Conservation (phyloP, 2,888 invertebrate species). For the Cephonodes hylas region DNA sequence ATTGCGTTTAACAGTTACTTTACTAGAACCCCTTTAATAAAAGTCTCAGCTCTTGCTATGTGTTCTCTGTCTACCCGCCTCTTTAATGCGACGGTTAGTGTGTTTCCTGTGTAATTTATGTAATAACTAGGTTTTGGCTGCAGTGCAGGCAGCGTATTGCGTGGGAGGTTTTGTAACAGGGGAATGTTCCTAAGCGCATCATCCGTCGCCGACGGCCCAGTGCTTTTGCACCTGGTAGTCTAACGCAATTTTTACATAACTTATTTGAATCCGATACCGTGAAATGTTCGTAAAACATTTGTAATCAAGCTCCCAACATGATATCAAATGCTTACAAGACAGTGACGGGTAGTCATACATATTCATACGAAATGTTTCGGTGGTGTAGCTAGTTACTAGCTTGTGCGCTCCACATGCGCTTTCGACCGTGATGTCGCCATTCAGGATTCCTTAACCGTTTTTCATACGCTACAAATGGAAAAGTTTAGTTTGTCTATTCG, state of each 20-base stretch:
- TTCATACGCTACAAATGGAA: not conserved
- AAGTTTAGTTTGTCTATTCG: not conserved
- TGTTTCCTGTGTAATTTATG: not conserved
- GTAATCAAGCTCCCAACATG: too few relatives aligned
- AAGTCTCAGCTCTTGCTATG: not conserved
- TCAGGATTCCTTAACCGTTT: constrained; percentile 4
- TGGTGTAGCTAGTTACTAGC: not conserved
- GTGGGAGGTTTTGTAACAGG: not conserved
- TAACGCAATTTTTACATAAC: too few relatives aligned
- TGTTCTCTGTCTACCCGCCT: not conserved
- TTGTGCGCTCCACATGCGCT: not conserved
- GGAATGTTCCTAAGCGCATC: not conserved
- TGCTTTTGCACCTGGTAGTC: too few relatives aligned
- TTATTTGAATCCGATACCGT: too few relatives aligned
- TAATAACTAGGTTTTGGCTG: not conserved
- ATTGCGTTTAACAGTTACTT: not conserved
- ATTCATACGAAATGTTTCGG: not conserved
- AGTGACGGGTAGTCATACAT: too few relatives aligned
- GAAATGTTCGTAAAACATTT: too few relatives aligned
- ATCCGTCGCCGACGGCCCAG: not conserved
- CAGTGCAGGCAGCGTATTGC: not conserved
- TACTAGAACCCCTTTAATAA: not conserved
- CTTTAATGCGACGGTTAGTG: not conserved
- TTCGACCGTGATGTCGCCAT: not conserved
- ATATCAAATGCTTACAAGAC: not conserved